Conservation (phyloP, 2,113 vertebrate species). For the Xiphorhynchus elegans region DNA sequence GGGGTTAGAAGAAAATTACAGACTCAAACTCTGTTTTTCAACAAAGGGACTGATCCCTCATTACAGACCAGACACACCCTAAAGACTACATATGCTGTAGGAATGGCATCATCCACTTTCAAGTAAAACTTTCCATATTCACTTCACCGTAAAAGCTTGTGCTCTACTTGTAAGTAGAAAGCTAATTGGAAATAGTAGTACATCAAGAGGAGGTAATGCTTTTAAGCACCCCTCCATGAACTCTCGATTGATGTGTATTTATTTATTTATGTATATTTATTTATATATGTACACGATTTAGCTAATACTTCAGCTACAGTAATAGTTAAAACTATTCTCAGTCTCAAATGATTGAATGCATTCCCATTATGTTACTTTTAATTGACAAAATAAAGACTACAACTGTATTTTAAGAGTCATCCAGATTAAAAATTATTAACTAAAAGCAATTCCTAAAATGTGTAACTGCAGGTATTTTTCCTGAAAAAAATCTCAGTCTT, state of each 20-base stretch:
- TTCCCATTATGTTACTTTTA: background rate
- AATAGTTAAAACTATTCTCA: background rate
- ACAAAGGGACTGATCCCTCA: background rate
- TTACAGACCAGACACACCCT: background rate
- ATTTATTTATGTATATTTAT: background rate
- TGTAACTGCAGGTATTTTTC: background rate
- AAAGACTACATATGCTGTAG: background rate
- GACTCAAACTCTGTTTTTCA: background rate
- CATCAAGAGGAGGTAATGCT: background rate
- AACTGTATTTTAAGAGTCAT: background rate
- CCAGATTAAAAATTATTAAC: background rate
- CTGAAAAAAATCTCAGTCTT: background rate
- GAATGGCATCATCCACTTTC: background rate
- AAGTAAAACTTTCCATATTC: background rate
- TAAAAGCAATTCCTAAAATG: background rate
- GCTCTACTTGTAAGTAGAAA: background rate
- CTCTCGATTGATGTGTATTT: background rate
- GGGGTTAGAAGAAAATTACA: background rate
- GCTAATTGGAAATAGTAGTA: background rate
- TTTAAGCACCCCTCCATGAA: background rate
- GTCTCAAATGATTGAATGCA: background rate
- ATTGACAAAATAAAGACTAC: background rate
- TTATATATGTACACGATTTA: background rate
- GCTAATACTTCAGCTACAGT: background rate
- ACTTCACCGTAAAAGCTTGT: background rate